These are phyloP conservation scores for Netta rufina DNA, from an alignment of 2,797 vertebrate species.

Conservation along the genomic window DNA sequence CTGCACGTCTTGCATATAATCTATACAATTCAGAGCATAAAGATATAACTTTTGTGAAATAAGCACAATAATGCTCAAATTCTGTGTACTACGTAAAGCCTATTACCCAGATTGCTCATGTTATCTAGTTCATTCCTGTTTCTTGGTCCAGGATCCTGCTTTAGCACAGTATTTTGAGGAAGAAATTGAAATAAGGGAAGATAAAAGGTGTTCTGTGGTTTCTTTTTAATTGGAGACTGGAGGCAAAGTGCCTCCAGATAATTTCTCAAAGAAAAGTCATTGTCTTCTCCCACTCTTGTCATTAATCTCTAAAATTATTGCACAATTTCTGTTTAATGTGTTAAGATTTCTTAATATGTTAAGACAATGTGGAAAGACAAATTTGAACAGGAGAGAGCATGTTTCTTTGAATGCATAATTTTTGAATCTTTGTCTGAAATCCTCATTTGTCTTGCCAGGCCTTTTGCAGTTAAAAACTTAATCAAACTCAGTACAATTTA, in stretches of 20 bases:
- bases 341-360: conserved; percentile 70
- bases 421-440: conserved; percentile 47
- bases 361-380: conserved; percentile 69
- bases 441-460: conserved; percentile 51
- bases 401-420: conserved; percentile 63
- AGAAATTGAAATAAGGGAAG: conserved; percentile 55
- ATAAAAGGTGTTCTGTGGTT: conserved; percentile 70
- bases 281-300: conserved; percentile 67
- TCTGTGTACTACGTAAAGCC: not conserved
- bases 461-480: conserved; percentile 31
- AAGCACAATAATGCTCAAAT: not conserved
- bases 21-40: not conserved
- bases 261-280: conserved; percentile 70
- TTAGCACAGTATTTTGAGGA: conserved; percentile 26
- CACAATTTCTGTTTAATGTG: conserved; percentile 69
- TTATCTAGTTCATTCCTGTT: conserved; percentile 42
- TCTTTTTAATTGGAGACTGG: conserved; percentile 64
- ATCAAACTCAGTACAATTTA: not conserved
- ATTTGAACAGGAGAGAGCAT: conserved; percentile 70
- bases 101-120: conserved; percentile 33
- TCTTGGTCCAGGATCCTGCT: conserved; percentile 8
- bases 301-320: conserved; percentile 74
- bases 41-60: not conserved
- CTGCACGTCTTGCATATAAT: not conserved
- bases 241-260: conserved; percentile 70